These are phyloP conservation scores for Grammomys dolichurus DNA, from an alignment of 2,113 vertebrate genomes.

Conservation along the genomic window DNA sequence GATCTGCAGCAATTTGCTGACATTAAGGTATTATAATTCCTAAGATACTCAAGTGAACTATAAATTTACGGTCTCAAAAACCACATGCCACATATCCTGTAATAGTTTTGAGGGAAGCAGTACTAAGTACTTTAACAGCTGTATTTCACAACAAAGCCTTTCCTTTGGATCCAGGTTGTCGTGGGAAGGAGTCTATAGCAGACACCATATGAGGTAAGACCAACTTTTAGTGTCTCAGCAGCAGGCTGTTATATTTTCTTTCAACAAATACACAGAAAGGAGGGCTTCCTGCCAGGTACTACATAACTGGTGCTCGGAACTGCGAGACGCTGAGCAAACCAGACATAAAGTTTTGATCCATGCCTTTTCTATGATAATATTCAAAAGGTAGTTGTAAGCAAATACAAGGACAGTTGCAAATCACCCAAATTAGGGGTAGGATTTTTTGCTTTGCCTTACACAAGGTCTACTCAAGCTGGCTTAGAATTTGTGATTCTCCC, in stretches of 20 bases:
- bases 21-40: constrained; percentile 23
- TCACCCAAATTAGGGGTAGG: neutral
- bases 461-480: neutral
- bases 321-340: neutral
- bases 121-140: constrained; percentile 66
- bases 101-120: neutral
- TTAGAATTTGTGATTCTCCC: neutral
- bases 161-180: constrained; percentile 17
- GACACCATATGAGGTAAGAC: neutral
- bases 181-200: neutral
- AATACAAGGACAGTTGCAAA: neutral
- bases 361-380: neutral
- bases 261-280: constrained; percentile 48
- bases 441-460: neutral
- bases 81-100: neutral
- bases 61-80: constrained; percentile 55
- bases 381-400: neutral
- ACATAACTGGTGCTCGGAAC: constrained; percentile 46
- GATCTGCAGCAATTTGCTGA: neutral
- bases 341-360: constrained; percentile 7
- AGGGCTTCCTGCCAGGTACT: constrained; percentile 50
- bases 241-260: neutral
- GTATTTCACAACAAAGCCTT: neutral
- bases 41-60: neutral
- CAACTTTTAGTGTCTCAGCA: constrained; percentile 5